These are phyloP conservation scores for Himantopus leucocephalus DNA, from an alignment of 2,113 vertebrate genomes.

Conservation along the genomic window DNA sequence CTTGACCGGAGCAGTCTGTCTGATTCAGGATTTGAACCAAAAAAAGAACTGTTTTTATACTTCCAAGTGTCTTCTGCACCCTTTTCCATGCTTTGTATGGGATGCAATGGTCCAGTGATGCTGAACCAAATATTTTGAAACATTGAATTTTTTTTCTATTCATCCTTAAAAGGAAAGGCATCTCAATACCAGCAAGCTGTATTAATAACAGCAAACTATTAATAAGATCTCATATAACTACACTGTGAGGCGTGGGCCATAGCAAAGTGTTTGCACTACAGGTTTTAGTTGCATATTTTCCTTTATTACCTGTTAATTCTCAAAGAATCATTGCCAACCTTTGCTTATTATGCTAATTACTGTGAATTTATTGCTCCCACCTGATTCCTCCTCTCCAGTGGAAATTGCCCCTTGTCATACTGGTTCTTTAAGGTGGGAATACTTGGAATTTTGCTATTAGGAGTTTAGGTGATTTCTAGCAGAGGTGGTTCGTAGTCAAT, in stretches of 20 bases:
- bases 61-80: neutral
- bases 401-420: neutral
- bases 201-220: neutral
- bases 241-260: neutral
- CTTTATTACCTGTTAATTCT: neutral
- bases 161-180: neutral
- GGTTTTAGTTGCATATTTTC: neutral
- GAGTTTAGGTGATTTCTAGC: neutral
- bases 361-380: neutral
- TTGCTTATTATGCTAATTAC: neutral
- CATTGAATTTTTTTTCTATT: neutral
- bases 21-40: neutral
- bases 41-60: fast-evolving
- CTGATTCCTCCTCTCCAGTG: neutral
- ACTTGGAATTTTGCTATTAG: neutral
- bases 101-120: neutral
- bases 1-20: neutral
- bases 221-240: neutral
- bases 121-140: neutral
- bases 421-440: neutral
- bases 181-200: neutral
- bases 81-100: neutral
- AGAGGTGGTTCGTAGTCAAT: neutral
- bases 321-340: neutral
- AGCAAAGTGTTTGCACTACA: neutral